Evolutionary conservation across 2,113 vertebrate genomes (phyloP), one percentile per base, ranked within the genome.

Genomic region (Alexandromys fortis): DNA sequence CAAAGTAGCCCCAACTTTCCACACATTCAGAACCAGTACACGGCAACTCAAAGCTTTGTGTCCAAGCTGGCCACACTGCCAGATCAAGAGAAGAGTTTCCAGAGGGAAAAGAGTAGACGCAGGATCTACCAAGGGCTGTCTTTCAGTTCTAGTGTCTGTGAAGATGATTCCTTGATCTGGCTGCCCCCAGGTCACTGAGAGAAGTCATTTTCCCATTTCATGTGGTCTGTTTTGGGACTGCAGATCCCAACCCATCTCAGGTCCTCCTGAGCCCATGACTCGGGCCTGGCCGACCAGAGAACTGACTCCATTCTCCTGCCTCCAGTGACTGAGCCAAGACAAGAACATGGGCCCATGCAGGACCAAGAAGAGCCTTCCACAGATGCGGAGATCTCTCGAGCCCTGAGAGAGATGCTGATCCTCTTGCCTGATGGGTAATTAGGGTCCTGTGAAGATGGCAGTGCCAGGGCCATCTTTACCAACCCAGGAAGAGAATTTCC

Each of bases 181-280:
- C 30, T 63, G 24, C 9, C 2, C 26, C 0, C n/a, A 16, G 0
- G 26, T 63, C 47, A 14, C 1, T 0, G 1, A 17, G 26, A 33
- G 49, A 89, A 88, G 14, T 16, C 0, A 4, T 10, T 7, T 21
- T 22, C 55, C 28, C 38, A 21, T 49, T 78, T 90, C 76, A n/a
- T 0, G 0, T 30, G 45, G 65, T 63, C 42, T 78, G 17, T 35
- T 30, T 35, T 30, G 14, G 26, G 33, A 49, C 22, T 42, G 35
- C 30, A 28, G 79, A 49, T 72, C 67, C 55, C 9, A 76, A 65
- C 0, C n/a, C 1, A 38, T 5, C 24, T 0, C 21, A 8, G n/a
- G 5, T 1, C 14, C 1, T 21, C 16, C n/a, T 47, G 63, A 35
- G 86, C 90, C 87, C 10, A 52, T 94, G 94, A 68, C 22, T 8